Percentiles rank a stretch among this genome's conserved stretches.
These are phyloP conservation scores for Mungos mungo DNA, from an alignment of 2,113 vertebrate genomes.

Conservation along the genomic window DNA sequence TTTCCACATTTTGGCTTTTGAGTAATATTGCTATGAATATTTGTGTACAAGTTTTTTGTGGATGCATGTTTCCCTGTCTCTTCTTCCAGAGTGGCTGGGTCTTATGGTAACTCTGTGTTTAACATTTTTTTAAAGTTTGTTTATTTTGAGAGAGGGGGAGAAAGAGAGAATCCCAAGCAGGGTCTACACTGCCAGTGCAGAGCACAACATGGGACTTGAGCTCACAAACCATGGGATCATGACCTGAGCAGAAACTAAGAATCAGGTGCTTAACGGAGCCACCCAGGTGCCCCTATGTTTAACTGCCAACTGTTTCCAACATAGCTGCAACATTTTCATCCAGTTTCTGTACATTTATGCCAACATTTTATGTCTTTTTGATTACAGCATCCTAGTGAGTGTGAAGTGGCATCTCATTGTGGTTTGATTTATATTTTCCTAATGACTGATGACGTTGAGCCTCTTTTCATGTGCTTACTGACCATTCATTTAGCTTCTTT, in stretches of 20 bases:
- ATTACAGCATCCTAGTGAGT: background rate
- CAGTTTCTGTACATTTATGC: background rate
- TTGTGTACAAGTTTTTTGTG: background rate
- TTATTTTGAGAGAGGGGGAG: too few relatives aligned
- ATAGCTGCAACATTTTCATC: background rate
- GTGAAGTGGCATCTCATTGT: background rate
- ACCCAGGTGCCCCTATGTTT: background rate
- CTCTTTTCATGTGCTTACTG: background rate
- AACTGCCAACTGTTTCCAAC: background rate
- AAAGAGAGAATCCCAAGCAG: too few relatives aligned
- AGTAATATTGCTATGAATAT: background rate
- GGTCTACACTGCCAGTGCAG: too few relatives aligned
- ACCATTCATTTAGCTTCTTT: background rate
- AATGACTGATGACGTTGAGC: background rate
- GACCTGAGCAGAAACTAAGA: too few relatives aligned
- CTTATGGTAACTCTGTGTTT: background rate
- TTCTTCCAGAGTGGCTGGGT: background rate
- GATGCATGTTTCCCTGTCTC: background rate
- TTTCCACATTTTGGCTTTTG: background rate
- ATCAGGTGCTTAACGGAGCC: too few relatives aligned
- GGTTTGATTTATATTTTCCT: background rate
- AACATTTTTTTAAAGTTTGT: background rate
- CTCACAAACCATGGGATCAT: too few relatives aligned
- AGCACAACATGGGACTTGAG: too few relatives aligned
- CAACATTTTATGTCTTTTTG: background rate